Conservation (phyloP, 2,797 vertebrate genomes). For the Eulemur coronatus region DNA sequence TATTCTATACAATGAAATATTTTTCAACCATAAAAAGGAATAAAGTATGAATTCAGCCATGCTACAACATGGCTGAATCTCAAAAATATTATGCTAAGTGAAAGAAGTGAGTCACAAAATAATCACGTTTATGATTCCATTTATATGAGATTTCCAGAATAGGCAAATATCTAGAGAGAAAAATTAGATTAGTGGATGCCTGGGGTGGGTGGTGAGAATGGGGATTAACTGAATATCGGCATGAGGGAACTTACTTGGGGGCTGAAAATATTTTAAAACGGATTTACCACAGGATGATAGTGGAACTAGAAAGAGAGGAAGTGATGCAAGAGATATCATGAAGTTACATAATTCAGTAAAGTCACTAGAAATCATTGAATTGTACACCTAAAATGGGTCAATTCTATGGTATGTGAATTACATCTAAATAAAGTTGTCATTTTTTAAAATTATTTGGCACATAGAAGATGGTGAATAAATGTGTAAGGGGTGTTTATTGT, state of each 20-base stretch:
- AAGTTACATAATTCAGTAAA: constrained; percentile 23
- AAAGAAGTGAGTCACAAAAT: constrained; percentile 18
- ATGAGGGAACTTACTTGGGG: neutral
- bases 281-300: neutral
- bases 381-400: neutral
- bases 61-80: neutral
- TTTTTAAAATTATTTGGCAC: neutral
- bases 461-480: constrained; percentile 7
- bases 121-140: neutral
- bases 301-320: constrained; percentile 33
- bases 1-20: constrained; percentile 47
- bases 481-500: neutral
- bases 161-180: constrained; percentile 38
- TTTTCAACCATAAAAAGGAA: constrained; percentile 51
- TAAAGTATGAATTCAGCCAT: neutral
- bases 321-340: constrained; percentile 10
- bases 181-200: constrained; percentile 40
- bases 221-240: constrained; percentile 10
- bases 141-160: constrained; percentile 43
- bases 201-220: neutral
- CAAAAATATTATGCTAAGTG: constrained; percentile 35
- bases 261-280: constrained; percentile 36
- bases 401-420: constrained; percentile 10
- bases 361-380: constrained; percentile 22
- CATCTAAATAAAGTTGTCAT: neutral